These are phyloP conservation scores for Odontomyia ornata DNA, from an alignment of 2,888 invertebrate genomes.

Conservation along the genomic window DNA sequence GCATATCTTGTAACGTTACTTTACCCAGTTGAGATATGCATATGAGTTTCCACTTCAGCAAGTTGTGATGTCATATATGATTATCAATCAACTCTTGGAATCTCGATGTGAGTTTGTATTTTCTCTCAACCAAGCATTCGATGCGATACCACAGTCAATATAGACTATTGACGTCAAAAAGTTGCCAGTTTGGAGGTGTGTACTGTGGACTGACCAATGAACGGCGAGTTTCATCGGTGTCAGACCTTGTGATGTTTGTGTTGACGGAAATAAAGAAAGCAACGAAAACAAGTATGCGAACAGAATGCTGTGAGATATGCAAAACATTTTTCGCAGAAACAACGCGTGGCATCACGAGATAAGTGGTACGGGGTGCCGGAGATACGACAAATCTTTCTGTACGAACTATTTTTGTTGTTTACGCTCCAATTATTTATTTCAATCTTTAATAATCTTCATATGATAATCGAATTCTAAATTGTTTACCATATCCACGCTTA, in stretches of 20 bases:
- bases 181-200: slow-evolving; percentile 46
- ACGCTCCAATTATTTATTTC: slow-evolving; percentile 6
- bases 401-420: slow-evolving; percentile 16
- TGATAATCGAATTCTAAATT: neutral
- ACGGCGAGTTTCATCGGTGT: slow-evolving; percentile 10
- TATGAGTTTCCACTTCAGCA: too few species aligned
- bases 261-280: slow-evolving; percentile 4
- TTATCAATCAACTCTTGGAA: neutral
- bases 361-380: neutral
- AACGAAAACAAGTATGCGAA: neutral
- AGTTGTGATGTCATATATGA: slow-evolving; percentile 11
- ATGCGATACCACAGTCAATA: neutral
- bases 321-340: slow-evolving; percentile 3
- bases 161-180: slow-evolving; percentile 34
- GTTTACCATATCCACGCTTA: slow-evolving; percentile 10
- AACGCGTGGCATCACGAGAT: slow-evolving; percentile 9
- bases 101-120: slow-evolving; percentile 5
- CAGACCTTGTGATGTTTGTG: slow-evolving; percentile 37
- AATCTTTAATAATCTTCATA: neutral
- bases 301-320: neutral
- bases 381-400: neutral
- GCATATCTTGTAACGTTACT: neutral
- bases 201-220: slow-evolving; percentile 42
- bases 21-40: neutral
- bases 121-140: neutral